A percentile compares a stretch with the other conserved stretches of the same genome.
Evolutionary conservation across 2,113 vertebrate genomes (phyloP).

Genomic region (Alouatta palliata): DNA sequence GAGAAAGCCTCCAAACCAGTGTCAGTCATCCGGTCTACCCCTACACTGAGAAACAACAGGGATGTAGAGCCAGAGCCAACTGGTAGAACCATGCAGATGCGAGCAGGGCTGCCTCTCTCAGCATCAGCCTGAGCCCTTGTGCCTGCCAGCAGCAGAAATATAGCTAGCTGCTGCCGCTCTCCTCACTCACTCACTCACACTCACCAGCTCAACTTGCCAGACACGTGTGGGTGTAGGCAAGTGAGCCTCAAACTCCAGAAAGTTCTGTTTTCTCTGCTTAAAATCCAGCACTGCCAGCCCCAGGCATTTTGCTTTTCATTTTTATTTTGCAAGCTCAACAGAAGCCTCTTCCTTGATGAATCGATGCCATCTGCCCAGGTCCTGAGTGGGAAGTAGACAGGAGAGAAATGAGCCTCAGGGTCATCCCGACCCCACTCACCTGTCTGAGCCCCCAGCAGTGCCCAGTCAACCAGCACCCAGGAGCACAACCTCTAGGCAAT

Average conservation of each 20-base stretch:
- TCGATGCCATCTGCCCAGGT: not conserved
- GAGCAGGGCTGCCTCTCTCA: rapidly evolving
- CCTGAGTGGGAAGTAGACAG: not conserved
- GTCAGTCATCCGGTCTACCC: not conserved
- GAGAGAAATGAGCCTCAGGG: not conserved
- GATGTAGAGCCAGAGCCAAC: not conserved
- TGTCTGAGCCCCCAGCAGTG: not conserved
- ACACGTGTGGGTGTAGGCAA: not conserved
- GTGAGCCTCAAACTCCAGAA: not conserved
- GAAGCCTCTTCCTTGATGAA: not conserved
- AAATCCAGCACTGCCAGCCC: not conserved
- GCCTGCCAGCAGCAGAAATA: not conserved
- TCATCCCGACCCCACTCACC: rapidly evolving
- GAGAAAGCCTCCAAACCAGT: not conserved
- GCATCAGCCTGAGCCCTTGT: not conserved
- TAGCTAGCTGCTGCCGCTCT: not conserved
- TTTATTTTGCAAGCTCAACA: not conserved
- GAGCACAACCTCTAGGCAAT: not conserved
- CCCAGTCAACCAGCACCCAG: not conserved
- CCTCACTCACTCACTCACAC: not conserved
- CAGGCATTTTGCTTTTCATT: not conserved
- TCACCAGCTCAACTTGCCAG: constrained; percentile 37
- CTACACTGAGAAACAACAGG: not conserved
- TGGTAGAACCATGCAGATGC: not conserved
- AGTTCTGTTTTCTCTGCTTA: not conserved